A percentile compares a stretch with the other conserved stretches of the same genome.
Evolutionary conservation across 2,113 vertebrate genomes (phyloP).

Genomic region (Catharus minimus): DNA sequence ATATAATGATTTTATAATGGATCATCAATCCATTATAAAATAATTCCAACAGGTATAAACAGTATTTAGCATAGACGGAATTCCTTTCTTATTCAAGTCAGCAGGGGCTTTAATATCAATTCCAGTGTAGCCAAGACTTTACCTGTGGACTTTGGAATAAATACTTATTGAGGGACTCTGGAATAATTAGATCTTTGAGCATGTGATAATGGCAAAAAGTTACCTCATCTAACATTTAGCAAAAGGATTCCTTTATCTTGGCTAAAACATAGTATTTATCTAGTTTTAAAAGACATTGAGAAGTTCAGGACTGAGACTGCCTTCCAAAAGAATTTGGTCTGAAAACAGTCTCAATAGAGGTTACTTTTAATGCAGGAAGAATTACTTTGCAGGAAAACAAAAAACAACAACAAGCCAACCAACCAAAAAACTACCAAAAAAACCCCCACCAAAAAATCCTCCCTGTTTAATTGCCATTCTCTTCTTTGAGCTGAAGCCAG

Average conservation of each 20-base stretch:
- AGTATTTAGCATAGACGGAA: background rate
- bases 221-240: slow-evolving; percentile 21
- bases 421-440: background rate
- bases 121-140: background rate
- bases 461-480: background rate
- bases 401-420: background rate
- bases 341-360: slow-evolving; percentile 5
- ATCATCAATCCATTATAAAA: background rate
- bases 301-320: background rate
- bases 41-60: background rate
- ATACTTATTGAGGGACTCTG: background rate
- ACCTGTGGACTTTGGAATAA: slow-evolving; percentile 18
- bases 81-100: slow-evolving; percentile 2
- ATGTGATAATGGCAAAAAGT: slow-evolving; percentile 12
- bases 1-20: background rate
- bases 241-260: slow-evolving; percentile 48
- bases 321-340: slow-evolving; percentile 29
- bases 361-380: slow-evolving; percentile 11
- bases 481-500: slow-evolving; percentile 29
- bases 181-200: background rate
- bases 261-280: slow-evolving; percentile 14
- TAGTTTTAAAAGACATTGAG: background rate
- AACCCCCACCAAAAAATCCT: background rate
- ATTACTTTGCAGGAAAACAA: background rate
- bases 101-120: background rate